Evolutionary conservation across 2,888 invertebrate species (phyloP), one percentile per base, ranked within the genome.

Genomic region (Ormyrus thymus): DNA sequence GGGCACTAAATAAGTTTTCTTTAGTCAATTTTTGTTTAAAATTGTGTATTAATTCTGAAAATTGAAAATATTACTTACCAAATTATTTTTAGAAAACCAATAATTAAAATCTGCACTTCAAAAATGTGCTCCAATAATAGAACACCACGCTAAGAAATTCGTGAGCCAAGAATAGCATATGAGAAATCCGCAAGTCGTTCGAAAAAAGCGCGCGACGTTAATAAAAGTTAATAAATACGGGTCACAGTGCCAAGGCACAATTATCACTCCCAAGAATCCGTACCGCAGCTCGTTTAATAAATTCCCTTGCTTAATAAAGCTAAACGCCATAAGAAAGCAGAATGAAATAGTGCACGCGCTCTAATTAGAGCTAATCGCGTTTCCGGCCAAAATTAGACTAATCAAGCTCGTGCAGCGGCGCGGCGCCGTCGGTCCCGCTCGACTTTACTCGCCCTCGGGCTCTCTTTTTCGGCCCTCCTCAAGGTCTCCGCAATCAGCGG

Each of bases 311-410:
- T 56, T 58, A 46, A 72, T 64, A 51, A 64, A 61, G 48, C 64
- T 7, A 15, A 15, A 10, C 46, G 29, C 8, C 9, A 10, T 29
- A 29, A 29, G 29, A 29, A 29, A 29, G 29, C 29, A 29, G 29
- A 29, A 29, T 29, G 29, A 29, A 29, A 29, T 4, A 10, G 29
- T 1, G 7, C 9, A 55, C 48, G 50, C 0, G 15, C 46, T 50
- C 50, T 50, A 78, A 74, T 74, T 62, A 59, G 62, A 43, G 43
- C 51, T 56, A 75, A 70, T 75, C 13, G 53, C 50, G 13, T 75
- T 29, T 53, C 29, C 10, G 43, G 10, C 51, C 43, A 59, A 65
- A 70, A 65, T 78, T 65, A 79, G 64, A 58, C 74, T 70, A 74
- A 74, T 58, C 62, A 69, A 59, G 58, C 15, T 55, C n/a, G 55